Conservation (phyloP, 2,797 vertebrate genomes). For the Sebastes minor region DNA sequence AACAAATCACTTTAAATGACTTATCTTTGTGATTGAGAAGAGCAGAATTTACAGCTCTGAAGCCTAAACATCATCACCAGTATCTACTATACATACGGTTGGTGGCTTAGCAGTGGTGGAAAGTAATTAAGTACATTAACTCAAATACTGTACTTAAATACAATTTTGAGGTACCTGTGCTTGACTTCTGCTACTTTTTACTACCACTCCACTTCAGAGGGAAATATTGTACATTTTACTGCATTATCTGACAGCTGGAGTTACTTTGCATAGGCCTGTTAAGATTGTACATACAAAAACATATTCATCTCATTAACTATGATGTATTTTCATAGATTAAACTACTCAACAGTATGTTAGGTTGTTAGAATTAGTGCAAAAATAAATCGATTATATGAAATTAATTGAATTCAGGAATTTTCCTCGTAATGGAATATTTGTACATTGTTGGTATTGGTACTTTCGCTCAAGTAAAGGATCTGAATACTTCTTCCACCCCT, state of each 20-base stretch:
- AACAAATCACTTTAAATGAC: too few relatives aligned
- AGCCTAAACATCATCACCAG: too few relatives aligned
- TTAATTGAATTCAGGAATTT: neutral
- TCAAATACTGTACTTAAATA: neutral
- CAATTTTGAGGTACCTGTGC: neutral
- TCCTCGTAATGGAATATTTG: neutral
- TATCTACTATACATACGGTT: too few relatives aligned
- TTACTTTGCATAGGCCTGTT: neutral
- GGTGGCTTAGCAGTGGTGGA: neutral
- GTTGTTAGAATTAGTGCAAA: neutral
- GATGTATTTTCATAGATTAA: neutral
- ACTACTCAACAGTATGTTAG: neutral
- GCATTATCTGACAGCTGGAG: neutral
- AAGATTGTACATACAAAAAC: neutral
- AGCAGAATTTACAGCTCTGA: too few relatives aligned
- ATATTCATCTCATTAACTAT: neutral
- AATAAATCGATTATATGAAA: neutral
- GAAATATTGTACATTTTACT: neutral
- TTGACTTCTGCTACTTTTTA: neutral
- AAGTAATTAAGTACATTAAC: neutral
- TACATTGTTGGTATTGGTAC: neutral
- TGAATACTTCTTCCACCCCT: neutral
- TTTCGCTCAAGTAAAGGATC: neutral
- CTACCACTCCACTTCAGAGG: neutral
- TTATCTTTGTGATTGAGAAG: too few relatives aligned